Base-by-base conservation (phyloP, 2,797 vertebrate genomes). In the Urophycis tenuis region DNA sequence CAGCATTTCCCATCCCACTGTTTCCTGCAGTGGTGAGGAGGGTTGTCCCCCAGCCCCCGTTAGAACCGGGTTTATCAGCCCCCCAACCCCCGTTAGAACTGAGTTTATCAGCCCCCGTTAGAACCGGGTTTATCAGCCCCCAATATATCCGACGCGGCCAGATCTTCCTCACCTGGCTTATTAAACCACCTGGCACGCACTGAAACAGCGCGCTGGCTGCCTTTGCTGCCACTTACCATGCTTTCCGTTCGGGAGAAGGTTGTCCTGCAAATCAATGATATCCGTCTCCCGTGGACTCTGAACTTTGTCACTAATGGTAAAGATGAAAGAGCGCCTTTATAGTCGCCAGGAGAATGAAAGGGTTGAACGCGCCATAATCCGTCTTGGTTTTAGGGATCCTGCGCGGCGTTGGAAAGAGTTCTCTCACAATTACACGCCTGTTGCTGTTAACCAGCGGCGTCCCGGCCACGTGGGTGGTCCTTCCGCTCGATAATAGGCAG, bases 401-500 rank as follows among this genome's bases (percentile, higher is more conserved):
- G 92, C 88, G 83, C 91, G 92, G 92, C 87, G 91, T 92, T 88
- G 90, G 89, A 91, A 75, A 92, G 89, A 87, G 86, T 90, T 94
- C 91, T 14, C 83, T 76, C 82, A 92, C 94, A 93, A 94, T 95
- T 94, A 92, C 94, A 90, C 88, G 93, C 91, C 92, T 94, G 94
- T 93, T 94, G 89, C 91, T 94, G 93, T 94, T 93, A 94, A 93
- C 92, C 91, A 92, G 91, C 89, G 92, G 91, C 93, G 93, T 93
- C 92, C 90, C 91, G 90, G 91, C 93, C 88, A 90, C 87, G 90
- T 95, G 95, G 95, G 95, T 96, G 95, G 95, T 95, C 95, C 91
- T 84, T 88, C 91, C 22, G 73, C 92, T 91, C 89, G 92, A 92
- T 89, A 92, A 92, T 89, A 93, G 91, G 91, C 93, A 93, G 94